Base-by-base conservation (phyloP, 2,113 vertebrate genomes). In the Chaetura pelagica region DNA sequence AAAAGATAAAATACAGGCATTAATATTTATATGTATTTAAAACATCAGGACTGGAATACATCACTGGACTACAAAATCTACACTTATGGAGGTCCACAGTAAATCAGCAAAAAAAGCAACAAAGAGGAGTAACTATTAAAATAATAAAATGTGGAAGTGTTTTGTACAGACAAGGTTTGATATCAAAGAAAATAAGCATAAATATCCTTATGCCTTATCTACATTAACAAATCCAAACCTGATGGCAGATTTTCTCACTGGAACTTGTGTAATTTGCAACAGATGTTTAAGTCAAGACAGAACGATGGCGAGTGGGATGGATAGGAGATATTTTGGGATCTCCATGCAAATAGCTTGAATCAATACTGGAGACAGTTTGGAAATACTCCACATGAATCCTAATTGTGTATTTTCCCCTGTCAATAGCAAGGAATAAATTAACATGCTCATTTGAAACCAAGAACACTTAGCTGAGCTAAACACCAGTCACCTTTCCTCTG, bases 221-320 rank as follows among this genome's bases (percentile, higher is more conserved):
- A 26, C 52, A 67, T 63, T 40, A 30, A 71, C 35, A 88, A 82
- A 8, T 19, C 18, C 30, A 44, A 69, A 35, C 35, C 11, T 29
- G 30, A 30, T 49, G 40, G 35, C 29, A 87, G 48, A 14, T 64
- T 83, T 76, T 72, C 59, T 63, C 30, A 34, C 6, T 61, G 15
- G 30, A 66, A 66, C 22, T 80, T 89, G 30, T 89, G 71, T 75
- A 20, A 57, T 49, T 88, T 69, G 67, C 59, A 78, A 49, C 69
- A 84, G 82, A 35, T 91, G 61, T 49, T 48, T 89, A 40, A 77
- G 66, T 32, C 55, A 79, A 94, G 69, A 49, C 51, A 71, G 77
- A 91, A 94, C 63, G 73, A 81, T 91, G 57, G 61, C 89, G 78
- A 93, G 77, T 84, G 61, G 71, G 78, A 88, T 66, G 57, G 55